Evolutionary conservation across 2,888 invertebrate species (phyloP).

Genomic region (Pheosia tremula): DNA sequence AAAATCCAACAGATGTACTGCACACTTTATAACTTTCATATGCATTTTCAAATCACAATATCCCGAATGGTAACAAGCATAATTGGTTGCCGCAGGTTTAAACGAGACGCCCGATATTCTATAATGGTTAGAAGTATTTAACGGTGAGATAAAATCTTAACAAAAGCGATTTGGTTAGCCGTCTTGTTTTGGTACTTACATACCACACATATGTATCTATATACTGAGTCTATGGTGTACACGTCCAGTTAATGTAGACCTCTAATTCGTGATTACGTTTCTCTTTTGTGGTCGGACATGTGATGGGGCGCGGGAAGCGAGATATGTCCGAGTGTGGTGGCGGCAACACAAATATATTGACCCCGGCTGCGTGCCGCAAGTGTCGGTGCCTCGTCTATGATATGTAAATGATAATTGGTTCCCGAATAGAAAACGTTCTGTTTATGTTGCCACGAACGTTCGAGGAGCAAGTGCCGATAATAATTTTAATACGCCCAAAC

Average conservation of each 20-base stretch:
- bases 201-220: slow-evolving; percentile 76
- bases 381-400: slow-evolving; percentile 80
- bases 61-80: slow-evolving; percentile 66
- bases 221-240: slow-evolving; percentile 62
- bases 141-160: slow-evolving; percentile 83
- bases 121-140: slow-evolving; percentile 83
- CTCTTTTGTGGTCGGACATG: slow-evolving; percentile 33
- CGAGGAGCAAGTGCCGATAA: slow-evolving; percentile 68
- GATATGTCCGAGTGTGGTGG: slow-evolving; percentile 60
- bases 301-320: slow-evolving; percentile 45
- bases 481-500: slow-evolving; percentile 67
- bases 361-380: slow-evolving; percentile 77
- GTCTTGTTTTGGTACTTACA: slow-evolving; percentile 81
- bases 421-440: slow-evolving; percentile 79
- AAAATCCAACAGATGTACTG: not conserved
- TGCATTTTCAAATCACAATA: slow-evolving; percentile 53
- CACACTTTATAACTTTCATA: slow-evolving; percentile 1
- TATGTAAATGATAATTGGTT: slow-evolving; percentile 84
- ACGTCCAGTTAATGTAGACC: slow-evolving; percentile 57
- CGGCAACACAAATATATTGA: slow-evolving; percentile 76
- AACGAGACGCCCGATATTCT: slow-evolving; percentile 74
- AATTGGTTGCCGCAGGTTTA: slow-evolving; percentile 73
- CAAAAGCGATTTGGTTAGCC: slow-evolving; percentile 83
- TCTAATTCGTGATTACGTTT: slow-evolving; percentile 42
- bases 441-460: slow-evolving; percentile 71